Evolutionary conservation across 1,140 invertebrate species (phyloP).

Genomic region (Bactericera cockerelli): DNA sequence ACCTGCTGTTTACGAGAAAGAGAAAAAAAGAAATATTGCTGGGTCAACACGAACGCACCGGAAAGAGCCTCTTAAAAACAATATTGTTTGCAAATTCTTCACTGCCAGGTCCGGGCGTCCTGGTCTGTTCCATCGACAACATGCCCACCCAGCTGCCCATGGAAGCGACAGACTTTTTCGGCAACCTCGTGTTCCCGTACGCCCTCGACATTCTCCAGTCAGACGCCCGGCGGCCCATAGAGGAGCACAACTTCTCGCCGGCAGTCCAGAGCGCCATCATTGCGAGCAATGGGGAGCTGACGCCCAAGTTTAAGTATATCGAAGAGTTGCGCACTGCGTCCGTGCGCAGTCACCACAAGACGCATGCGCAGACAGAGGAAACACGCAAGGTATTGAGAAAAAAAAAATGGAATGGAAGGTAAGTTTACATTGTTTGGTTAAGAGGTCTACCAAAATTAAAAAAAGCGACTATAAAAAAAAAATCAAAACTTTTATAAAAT

Average conservation of each 20-base stretch:
- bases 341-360: slow-evolving; percentile 23
- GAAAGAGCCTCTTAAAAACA: no score
- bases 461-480: no score
- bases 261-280: slow-evolving; percentile 83
- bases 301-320: slow-evolving; percentile 90
- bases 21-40: no score
- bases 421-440: no score
- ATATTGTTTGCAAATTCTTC: slow-evolving; percentile 46
- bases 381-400: slow-evolving; percentile 46
- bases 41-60: no score
- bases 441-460: no score
- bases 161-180: slow-evolving; percentile 96
- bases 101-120: slow-evolving; percentile 88
- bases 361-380: background rate
- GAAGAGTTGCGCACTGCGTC: slow-evolving; percentile 56
- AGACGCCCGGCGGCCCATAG: slow-evolving; percentile 67
- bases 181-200: slow-evolving; percentile 79
- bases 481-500: no score
- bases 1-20: no score
- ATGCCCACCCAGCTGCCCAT: slow-evolving; percentile 98
- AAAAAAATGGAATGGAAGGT: no score
- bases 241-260: slow-evolving; percentile 58
- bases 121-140: slow-evolving; percentile 98
- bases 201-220: slow-evolving; percentile 80
- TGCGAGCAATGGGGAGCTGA: slow-evolving; percentile 83